Evolutionary conservation across 2,888 invertebrate species (phyloP).

Genomic region (Hyalella azteca): DNA sequence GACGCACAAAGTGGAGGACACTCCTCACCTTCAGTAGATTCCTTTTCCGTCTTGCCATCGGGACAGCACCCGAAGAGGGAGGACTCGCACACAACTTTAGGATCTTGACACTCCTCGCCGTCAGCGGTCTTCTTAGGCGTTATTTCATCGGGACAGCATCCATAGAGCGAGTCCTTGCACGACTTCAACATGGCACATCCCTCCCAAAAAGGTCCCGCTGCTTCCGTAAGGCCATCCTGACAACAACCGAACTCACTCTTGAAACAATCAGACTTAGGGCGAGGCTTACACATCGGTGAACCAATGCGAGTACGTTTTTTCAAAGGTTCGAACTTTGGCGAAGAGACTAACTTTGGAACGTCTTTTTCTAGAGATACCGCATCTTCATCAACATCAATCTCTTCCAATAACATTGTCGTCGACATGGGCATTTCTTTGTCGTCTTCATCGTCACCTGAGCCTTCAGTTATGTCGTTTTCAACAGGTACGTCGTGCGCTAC

Average conservation of each 20-base stretch:
- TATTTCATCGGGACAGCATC: conserved; percentile 76
- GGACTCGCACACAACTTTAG: conserved; percentile 61
- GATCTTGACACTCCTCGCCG: conserved; percentile 69
- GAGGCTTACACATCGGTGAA: conserved; percentile 29
- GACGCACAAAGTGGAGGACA: conserved; percentile 30
- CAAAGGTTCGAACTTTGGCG: background rate
- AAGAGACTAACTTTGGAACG: background rate
- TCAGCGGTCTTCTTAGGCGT: conserved; percentile 65
- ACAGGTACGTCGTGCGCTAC: no score
- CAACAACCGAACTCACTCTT: conserved; percentile 81
- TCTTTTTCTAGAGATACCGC: background rate
- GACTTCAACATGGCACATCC: conserved; percentile 68
- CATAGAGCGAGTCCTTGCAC: conserved; percentile 73
- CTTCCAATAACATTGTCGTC: conserved; percentile 23
- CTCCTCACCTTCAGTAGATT: conserved; percentile 60
- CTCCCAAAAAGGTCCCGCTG: conserved; percentile 71
- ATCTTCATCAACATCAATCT: conserved; percentile 18
- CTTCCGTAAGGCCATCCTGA: conserved; percentile 78
- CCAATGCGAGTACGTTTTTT: conserved; percentile 15
- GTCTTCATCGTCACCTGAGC: conserved; percentile 17
- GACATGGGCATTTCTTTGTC: background rate
- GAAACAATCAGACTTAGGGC: conserved; percentile 62
- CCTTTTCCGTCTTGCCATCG: conserved; percentile 73
- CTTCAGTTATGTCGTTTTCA: no score
- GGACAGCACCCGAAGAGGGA: conserved; percentile 85